These are phyloP conservation scores for Ptychochromis oligacanthus DNA, from an alignment of 2,113 vertebrate genomes.

Conservation along the genomic window DNA sequence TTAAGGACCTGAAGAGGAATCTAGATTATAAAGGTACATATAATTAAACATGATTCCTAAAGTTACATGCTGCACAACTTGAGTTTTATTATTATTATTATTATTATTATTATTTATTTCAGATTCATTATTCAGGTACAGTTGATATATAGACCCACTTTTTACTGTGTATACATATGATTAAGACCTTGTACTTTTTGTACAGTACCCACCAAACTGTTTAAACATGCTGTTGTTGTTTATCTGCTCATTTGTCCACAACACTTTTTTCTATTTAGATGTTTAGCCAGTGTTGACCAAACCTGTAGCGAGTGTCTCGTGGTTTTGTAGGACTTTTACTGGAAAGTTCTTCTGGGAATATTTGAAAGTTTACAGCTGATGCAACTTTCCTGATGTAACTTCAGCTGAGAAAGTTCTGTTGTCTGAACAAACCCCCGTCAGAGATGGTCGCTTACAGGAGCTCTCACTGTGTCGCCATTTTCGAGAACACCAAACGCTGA, in stretches of 20 bases:
- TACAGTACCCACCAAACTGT: neutral
- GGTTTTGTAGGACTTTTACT: neutral
- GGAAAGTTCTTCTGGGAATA: neutral
- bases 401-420: neutral
- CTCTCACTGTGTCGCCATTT: neutral
- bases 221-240: fast-evolving
- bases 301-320: neutral
- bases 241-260: neutral
- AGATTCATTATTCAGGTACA: too few relatives aligned
- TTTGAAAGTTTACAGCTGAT: neutral
- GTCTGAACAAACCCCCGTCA: neutral
- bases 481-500: fast-evolving
- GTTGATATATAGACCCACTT: too few relatives aligned
- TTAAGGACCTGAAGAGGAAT: too few relatives aligned
- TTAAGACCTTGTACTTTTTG: too few relatives aligned
- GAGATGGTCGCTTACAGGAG: neutral
- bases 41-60: too few relatives aligned
- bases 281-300: neutral
- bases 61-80: too few relatives aligned
- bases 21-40: too few relatives aligned
- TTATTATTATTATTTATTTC: too few relatives aligned
- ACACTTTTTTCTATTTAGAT: neutral
- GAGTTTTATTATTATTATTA: too few relatives aligned
- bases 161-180: neutral
- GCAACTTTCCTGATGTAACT: neutral